These are phyloP conservation scores for Bombus polaris DNA, from an alignment of 1,140 invertebrate genomes.

Conservation along the genomic window DNA sequence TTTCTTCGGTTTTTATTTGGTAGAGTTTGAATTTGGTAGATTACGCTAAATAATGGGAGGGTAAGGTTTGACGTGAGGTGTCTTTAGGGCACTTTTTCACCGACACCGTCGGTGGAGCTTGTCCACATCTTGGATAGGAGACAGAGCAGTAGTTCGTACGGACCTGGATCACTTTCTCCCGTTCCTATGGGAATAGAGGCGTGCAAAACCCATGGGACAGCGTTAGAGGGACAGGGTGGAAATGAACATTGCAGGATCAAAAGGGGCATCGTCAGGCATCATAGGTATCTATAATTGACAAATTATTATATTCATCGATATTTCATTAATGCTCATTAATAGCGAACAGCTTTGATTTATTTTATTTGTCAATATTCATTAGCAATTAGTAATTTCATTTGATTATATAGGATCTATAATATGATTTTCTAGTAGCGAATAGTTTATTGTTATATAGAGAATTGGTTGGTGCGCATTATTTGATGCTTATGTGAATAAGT, in stretches of 20 bases:
- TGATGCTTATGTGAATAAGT: not conserved
- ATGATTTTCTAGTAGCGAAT: too few relatives aligned
- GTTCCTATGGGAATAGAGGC: constrained; percentile 79
- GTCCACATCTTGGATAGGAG: constrained; percentile 81
- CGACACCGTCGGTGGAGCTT: constrained; percentile 81
- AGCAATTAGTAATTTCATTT: not conserved
- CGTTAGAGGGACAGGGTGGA: constrained; percentile 75
- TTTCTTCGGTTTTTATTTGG: not conserved
- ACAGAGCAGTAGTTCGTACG: constrained; percentile 78
- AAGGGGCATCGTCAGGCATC: constrained; percentile 81
- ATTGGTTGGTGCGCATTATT: not conserved
- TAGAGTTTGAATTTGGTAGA: not conserved
- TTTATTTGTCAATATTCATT: not conserved
- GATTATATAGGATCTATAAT: not conserved
- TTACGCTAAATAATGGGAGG: not conserved
- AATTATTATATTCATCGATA: not conserved
- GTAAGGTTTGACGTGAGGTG: constrained; percentile 7
- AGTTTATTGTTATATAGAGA: not conserved
- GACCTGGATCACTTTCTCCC: constrained; percentile 79
- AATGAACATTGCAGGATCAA: constrained; percentile 81
- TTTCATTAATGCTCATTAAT: not conserved
- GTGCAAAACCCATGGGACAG: constrained; percentile 81
- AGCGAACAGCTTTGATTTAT: not conserved
- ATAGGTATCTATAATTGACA: constrained; percentile 73
- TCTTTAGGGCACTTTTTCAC: constrained; percentile 79